Conservation (phyloP, 2,888 invertebrate species). For the Chaetogeoica ovagalla region DNA sequence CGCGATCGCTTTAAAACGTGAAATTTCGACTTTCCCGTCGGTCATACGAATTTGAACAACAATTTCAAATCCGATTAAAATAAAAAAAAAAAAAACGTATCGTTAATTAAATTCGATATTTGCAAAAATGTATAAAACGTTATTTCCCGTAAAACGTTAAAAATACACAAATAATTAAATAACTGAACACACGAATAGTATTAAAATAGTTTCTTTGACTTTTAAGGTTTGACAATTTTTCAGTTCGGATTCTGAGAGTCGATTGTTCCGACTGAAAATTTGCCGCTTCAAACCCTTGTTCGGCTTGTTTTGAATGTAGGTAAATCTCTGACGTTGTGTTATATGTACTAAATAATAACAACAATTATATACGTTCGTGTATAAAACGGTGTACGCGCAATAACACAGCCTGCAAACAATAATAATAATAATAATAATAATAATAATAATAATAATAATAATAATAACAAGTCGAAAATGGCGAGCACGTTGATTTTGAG, state of each 20-base stretch:
- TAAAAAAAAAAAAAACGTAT: neutral
- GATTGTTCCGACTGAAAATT: no score
- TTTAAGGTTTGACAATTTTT: no score
- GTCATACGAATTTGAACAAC: constrained; percentile 16
- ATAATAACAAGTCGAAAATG: constrained; percentile 31
- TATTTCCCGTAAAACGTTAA: no score
- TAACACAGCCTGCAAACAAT: neutral
- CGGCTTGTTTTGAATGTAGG: no score
- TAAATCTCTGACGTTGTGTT: neutral
- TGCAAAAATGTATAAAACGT: no score
- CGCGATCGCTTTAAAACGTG: neutral
- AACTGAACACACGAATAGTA: neutral
- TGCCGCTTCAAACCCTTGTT: no score
- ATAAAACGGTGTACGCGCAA: no score
- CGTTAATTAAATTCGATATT: no score
- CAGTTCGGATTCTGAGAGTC: neutral
- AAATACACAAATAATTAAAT: no score
- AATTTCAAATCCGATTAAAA: neutral
- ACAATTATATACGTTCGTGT: neutral
- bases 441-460: no score
- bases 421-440: no score
- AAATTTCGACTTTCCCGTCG: constrained; percentile 16
- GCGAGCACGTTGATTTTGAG: constrained; percentile 27
- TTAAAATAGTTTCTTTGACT: neutral
- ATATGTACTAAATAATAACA: neutral